A percentile compares a stretch with the other conserved stretches of the same genome.
Conservation (phyloP, 2,888 invertebrate genomes). For the Meandrusa payeni region DNA sequence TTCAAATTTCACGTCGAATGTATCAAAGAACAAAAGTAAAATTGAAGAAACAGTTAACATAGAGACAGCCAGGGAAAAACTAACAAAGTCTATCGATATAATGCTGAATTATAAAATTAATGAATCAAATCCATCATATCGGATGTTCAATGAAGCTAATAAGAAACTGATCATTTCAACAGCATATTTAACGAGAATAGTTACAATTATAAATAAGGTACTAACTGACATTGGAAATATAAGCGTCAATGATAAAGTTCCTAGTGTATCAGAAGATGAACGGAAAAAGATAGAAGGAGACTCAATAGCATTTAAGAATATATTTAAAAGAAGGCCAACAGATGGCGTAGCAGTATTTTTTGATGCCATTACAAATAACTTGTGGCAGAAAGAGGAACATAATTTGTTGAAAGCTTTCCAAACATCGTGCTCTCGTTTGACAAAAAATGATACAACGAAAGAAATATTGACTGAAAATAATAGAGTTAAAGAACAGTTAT, state of each 20-base stretch:
- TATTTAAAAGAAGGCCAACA: constrained; percentile 53
- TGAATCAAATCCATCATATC: constrained; percentile 44
- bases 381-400: constrained; percentile 35
- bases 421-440: constrained; percentile 46
- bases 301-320: constrained; percentile 43
- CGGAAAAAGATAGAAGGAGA: constrained; percentile 41
- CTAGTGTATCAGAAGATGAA: constrained; percentile 38
- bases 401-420: constrained; percentile 30
- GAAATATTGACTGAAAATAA: constrained; percentile 49
- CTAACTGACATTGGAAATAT: constrained; percentile 40
- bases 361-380: constrained; percentile 56
- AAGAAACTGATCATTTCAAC: constrained; percentile 50
- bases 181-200: constrained; percentile 57
- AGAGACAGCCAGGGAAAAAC: constrained; percentile 45
- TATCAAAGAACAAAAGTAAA: constrained; percentile 44
- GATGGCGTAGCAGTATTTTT: constrained; percentile 59
- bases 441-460: constrained; percentile 43
- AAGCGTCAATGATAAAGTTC: constrained; percentile 24
- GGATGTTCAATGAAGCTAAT: constrained; percentile 50
- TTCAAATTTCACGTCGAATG: constrained; percentile 38
- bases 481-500: constrained; percentile 51
- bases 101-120: constrained; percentile 52
- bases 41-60: constrained; percentile 40
- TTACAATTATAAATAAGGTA: constrained; percentile 54
- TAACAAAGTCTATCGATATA: constrained; percentile 45